Evolutionary conservation across 2,797 vertebrate species (phyloP).

Genomic region (Clamator glandarius): DNA sequence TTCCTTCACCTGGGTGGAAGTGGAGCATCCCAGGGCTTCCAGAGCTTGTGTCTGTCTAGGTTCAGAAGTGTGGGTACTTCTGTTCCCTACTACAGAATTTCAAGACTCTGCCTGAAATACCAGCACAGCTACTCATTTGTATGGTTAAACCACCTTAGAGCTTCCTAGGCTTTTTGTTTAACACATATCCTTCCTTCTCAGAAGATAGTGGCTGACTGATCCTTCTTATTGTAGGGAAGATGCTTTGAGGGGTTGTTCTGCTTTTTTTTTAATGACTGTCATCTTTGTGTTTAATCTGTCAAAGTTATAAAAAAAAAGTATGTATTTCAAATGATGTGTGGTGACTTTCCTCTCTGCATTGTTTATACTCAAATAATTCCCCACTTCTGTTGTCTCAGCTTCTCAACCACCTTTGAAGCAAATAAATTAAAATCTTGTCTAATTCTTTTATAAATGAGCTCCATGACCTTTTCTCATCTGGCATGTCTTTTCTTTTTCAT

Average conservation of each 20-base stretch:
- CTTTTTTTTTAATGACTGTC: background rate
- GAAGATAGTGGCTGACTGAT: background rate
- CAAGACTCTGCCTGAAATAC: background rate
- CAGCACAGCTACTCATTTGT: background rate
- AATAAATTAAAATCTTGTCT: background rate
- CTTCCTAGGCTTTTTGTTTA: background rate
- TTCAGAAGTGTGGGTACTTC: background rate
- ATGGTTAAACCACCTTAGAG: background rate
- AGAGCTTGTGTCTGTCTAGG: background rate
- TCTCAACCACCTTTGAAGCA: background rate
- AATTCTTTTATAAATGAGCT: background rate
- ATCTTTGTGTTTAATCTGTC: background rate
- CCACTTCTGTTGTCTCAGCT: background rate
- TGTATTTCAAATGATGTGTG: rapidly evolving
- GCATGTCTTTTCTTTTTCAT: background rate
- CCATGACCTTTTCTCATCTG: background rate
- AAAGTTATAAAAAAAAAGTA: background rate
- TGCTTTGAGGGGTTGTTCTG: background rate
- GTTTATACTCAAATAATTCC: background rate
- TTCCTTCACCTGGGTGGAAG: background rate
- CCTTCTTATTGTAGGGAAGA: background rate
- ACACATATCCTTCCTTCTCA: background rate
- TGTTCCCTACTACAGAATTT: background rate
- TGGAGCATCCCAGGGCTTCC: background rate
- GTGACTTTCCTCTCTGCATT: background rate